Conservation (phyloP, 2,888 invertebrate genomes). For the Ferdinandea cuprea region DNA sequence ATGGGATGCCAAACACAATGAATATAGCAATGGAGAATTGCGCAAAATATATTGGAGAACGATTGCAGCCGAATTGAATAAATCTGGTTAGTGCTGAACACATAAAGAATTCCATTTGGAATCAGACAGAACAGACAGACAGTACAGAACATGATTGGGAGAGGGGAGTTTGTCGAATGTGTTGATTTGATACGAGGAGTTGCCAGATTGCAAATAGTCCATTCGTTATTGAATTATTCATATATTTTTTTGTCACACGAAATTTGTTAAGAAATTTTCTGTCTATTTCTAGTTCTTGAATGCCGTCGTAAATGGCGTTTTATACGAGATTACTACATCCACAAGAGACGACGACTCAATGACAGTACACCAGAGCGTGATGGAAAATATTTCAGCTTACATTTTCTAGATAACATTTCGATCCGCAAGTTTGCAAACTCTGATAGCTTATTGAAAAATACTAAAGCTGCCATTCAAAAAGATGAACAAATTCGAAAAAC, state of each 20-base stretch:
- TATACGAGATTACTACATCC: constrained; percentile 70
- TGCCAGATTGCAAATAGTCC: constrained; percentile 28
- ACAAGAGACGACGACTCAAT: constrained; percentile 43
- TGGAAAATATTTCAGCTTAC: constrained; percentile 67
- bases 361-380: constrained; percentile 61
- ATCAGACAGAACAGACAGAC: constrained; percentile 32
- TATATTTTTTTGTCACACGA: no score
- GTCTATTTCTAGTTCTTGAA: constrained; percentile 48
- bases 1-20: constrained; percentile 62
- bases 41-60: constrained; percentile 62
- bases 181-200: background rate
- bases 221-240: no score
- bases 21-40: constrained; percentile 64
- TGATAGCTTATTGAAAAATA: background rate
- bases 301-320: constrained; percentile 74
- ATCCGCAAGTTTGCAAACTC: constrained; percentile 17
- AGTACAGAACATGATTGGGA: background rate
- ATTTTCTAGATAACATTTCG: constrained; percentile 62
- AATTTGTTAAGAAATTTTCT: no score
- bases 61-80: constrained; percentile 54
- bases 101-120: constrained; percentile 47
- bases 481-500: constrained; percentile 9
- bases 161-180: background rate
- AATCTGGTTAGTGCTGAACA: constrained; percentile 47
- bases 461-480: background rate